Conservation (phyloP, 2,113 vertebrate genomes). For the Callipepla californica region DNA sequence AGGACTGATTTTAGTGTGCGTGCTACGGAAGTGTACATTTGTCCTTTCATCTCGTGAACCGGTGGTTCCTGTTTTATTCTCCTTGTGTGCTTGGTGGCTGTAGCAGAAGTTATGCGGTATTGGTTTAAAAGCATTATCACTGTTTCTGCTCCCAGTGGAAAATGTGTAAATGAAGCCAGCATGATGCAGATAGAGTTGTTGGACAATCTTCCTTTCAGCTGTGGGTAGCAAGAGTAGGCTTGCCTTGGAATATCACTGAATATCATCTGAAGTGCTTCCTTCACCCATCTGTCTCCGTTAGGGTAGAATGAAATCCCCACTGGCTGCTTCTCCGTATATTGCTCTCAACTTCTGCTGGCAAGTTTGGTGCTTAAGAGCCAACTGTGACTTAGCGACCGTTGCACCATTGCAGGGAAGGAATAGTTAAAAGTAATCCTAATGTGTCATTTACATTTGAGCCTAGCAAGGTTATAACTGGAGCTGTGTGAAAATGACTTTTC, state of each 20-base stretch:
- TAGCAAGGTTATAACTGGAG: constrained; percentile 64
- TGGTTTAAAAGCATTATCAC: constrained; percentile 77
- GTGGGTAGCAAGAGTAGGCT: constrained; percentile 76
- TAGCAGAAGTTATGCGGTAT: constrained; percentile 63
- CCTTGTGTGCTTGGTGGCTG: constrained; percentile 4
- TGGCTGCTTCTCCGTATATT: background rate
- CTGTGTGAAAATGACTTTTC: constrained; percentile 68
- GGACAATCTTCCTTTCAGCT: constrained; percentile 62
- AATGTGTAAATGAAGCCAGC: constrained; percentile 85
- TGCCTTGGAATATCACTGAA: constrained; percentile 62
- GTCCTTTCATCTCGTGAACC: background rate
- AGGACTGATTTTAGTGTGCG: background rate
- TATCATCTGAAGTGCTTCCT: constrained; percentile 23
- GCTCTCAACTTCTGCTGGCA: background rate
- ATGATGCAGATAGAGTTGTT: constrained; percentile 64
- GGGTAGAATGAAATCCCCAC: constrained; percentile 6
- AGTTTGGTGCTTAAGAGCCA: background rate
- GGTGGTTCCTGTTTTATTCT: background rate
- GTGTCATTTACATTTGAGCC: constrained; percentile 66
- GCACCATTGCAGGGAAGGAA: background rate
- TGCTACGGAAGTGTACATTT: background rate
- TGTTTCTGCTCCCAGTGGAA: constrained; percentile 70
- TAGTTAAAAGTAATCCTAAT: constrained; percentile 54
- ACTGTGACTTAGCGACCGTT: accelerated
- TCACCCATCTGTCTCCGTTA: background rate